A percentile compares a stretch with the other conserved stretches of the same genome.
Conservation (phyloP, 2,113 vertebrate species). For the Nibea coibor region DNA sequence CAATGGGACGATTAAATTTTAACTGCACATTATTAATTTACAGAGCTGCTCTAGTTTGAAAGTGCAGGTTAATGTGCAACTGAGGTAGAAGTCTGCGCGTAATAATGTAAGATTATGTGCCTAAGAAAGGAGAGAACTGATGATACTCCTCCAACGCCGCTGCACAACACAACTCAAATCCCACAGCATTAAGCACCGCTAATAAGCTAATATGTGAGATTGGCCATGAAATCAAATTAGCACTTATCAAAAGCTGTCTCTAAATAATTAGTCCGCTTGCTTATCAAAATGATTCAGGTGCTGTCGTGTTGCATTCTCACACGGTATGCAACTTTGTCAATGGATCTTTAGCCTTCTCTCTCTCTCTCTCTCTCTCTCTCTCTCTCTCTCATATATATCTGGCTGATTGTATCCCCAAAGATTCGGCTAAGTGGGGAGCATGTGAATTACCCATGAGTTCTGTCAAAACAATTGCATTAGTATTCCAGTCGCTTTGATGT, state of each 20-base stretch:
- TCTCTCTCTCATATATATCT: neutral
- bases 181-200: constrained; percentile 2
- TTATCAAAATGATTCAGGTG: constrained; percentile 34
- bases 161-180: constrained; percentile 10
- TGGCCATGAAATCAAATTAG: constrained; percentile 48
- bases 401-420: constrained; percentile 33
- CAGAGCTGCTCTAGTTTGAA: constrained; percentile 9
- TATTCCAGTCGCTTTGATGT: constrained; percentile 59
- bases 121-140: neutral
- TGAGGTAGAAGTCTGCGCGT: neutral
- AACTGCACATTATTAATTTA: constrained; percentile 58
- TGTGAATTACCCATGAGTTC: constrained; percentile 57
- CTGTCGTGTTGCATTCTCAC: constrained; percentile 4
- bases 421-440: constrained; percentile 21
- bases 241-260: constrained; percentile 42
- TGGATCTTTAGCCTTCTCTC: constrained; percentile 11
- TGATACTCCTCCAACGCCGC: neutral
- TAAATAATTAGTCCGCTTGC: constrained; percentile 44
- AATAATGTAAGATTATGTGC: constrained; percentile 5
- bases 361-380: too few species aligned
- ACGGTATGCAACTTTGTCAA: neutral
- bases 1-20: constrained; percentile 45
- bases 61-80: constrained; percentile 46
- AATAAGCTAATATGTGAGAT: constrained; percentile 41
- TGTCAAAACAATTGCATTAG: constrained; percentile 58